Conservation (phyloP, 2,888 invertebrate genomes). For the Melanchra persicariae region DNA sequence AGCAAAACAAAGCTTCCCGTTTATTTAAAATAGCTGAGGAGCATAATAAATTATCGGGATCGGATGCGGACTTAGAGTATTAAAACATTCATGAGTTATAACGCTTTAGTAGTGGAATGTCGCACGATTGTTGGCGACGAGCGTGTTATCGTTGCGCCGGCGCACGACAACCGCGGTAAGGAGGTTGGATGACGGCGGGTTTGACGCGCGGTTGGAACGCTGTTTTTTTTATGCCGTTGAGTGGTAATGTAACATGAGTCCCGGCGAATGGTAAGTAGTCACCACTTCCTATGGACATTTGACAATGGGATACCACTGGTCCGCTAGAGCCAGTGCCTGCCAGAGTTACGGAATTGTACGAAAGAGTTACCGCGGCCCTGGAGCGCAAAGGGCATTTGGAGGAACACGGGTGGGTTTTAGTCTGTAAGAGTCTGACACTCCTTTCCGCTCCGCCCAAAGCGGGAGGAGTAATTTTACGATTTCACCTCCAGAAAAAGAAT, state of each 20-base stretch:
- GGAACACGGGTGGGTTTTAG: too few relatives aligned
- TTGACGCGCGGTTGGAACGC: conserved; percentile 40
- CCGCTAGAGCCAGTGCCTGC: too few relatives aligned
- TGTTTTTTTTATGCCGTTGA: background rate
- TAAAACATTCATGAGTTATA: conserved; percentile 79
- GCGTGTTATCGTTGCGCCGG: conserved; percentile 68
- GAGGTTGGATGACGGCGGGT: conserved; percentile 25
- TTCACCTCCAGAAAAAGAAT: too few relatives aligned
- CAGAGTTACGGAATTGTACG: too few relatives aligned
- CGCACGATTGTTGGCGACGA: conserved; percentile 70
- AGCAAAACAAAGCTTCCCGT: conserved; percentile 65
- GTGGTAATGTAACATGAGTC: background rate
- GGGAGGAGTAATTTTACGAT: too few relatives aligned
- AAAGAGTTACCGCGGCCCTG: too few relatives aligned
- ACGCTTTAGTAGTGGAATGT: conserved; percentile 71
- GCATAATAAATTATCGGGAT: conserved; percentile 68
- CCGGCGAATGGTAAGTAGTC: background rate
- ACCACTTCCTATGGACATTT: too few relatives aligned
- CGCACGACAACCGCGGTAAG: conserved; percentile 67
- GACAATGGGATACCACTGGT: too few relatives aligned
- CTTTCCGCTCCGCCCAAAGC: too few relatives aligned
- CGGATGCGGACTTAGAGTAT: conserved; percentile 68
- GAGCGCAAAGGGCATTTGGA: too few relatives aligned
- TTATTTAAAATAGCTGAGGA: conserved; percentile 66
- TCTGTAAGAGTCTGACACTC: too few relatives aligned